Evolutionary conservation across 2,113 vertebrate species (phyloP), one percentile per base, ranked within the genome.

Genomic region (Leiothrix lutea): DNA sequence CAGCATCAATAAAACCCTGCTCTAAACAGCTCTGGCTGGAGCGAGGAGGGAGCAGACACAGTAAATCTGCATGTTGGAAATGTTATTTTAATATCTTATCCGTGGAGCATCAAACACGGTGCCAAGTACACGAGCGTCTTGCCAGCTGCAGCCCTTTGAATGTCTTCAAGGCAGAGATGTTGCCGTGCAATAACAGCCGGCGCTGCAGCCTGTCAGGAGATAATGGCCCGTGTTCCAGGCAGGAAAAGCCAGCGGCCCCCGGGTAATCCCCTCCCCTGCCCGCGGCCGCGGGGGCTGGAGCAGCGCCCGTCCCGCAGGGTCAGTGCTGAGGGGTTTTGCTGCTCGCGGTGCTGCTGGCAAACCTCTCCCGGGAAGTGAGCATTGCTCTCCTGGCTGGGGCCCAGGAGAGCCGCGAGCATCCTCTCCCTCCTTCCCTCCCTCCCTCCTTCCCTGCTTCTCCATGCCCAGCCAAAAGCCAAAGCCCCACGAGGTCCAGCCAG

Each of bases 71-170:
- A 3, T 60, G 88, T 51, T 88, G 71, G 88, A 71, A 80, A 88
- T 80, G 90, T 86, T 92, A 14, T 90, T 88, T 95, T 96, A 93
- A 81, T 90, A 33, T 78, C 80, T n/a, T 48, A 31, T 42, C 85
- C 10, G 16, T 26, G 36, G 7, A 82, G 75, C 92, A 73, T 54
- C 91, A 69, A 61, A 77, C 24, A 6, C 70, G 11, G 50, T 86
- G 95, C 96, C 94, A 86, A 88, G 80, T 3, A 40, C 90, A 5
- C 17, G 9, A 61, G 64, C 38, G 6, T 11, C 45, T 7, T 94
- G 94, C 88, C 90, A 90, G 93, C 93, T 91, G 94, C 95, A 92
- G 89, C 94, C 94, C 93, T 90, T 54, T 74, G 79, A 44, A 54
- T 23, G 93, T 60, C 90, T 70, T 6, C 21, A 9, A 83, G 77